Conservation (phyloP, 2,797 vertebrate genomes). For the Mus caroli region DNA sequence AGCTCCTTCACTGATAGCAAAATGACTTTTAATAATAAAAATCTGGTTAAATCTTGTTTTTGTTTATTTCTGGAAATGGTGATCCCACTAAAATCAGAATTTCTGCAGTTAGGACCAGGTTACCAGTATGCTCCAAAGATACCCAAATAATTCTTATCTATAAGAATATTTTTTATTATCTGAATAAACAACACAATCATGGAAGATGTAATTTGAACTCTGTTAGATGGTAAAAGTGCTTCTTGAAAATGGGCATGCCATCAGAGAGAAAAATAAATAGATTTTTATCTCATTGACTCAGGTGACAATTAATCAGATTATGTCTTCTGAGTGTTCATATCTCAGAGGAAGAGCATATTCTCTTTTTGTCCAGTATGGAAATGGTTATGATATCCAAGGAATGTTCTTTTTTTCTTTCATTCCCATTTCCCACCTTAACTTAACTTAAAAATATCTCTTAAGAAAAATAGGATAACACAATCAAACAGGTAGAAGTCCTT, state of each 20-base stretch:
- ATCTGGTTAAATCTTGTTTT: background rate
- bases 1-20: background rate
- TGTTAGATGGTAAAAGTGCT: background rate
- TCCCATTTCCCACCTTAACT: background rate
- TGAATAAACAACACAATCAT: background rate
- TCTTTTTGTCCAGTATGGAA: background rate
- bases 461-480: too few relatives aligned
- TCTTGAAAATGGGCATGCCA: background rate
- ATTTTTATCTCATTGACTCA: background rate
- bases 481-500: too few relatives aligned
- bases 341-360: background rate
- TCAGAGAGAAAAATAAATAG: background rate
- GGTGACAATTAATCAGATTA: background rate
- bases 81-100: conserved; percentile 33
- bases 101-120: background rate
- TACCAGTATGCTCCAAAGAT: background rate
- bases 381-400: background rate
- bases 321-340: background rate
- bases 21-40: conserved; percentile 2
- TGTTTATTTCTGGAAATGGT: background rate
- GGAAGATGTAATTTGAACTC: background rate
- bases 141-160: background rate
- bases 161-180: too few relatives aligned
- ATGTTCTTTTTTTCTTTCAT: background rate
- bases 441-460: conserved; percentile 26